These are phyloP conservation scores for Periophthalmus modestus DNA, from an alignment of 2,113 vertebrate genomes.

Conservation along the genomic window DNA sequence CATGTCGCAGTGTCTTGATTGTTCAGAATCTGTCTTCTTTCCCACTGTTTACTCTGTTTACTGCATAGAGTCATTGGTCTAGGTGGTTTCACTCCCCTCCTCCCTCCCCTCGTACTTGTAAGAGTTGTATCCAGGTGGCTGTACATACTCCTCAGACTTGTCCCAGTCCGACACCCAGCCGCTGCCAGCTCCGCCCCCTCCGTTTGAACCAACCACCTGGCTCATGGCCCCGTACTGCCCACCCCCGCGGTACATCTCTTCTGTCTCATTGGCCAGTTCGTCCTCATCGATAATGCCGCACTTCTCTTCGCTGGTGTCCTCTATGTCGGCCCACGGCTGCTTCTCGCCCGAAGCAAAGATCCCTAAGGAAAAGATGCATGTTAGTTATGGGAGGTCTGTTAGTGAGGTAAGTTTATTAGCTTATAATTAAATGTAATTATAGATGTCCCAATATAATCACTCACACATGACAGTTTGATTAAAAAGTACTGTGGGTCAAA, in stretches of 20 bases:
- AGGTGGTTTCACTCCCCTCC: slow-evolving; percentile 77
- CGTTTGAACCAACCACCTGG: slow-evolving; percentile 70
- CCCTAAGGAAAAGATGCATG: slow-evolving; percentile 75
- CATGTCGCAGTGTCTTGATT: slow-evolving; percentile 31
- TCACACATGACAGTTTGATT: no score
- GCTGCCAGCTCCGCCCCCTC: slow-evolving; percentile 57
- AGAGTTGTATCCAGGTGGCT: slow-evolving; percentile 86
- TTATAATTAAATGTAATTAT: no score
- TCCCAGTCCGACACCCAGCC: slow-evolving; percentile 96
- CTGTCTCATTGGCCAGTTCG: slow-evolving; percentile 96
- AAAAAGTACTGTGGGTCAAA: no score
- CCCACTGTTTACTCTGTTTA: slow-evolving; percentile 9
- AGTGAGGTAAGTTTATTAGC: no score
- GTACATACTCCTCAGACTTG: slow-evolving; percentile 95
- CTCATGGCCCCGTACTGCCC: slow-evolving; percentile 94
- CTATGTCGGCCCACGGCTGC: slow-evolving; percentile 94
- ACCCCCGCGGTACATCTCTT: slow-evolving; percentile 87
- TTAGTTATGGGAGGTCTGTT: not conserved
- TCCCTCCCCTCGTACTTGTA: slow-evolving; percentile 81
- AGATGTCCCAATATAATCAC: no score
- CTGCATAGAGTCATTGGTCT: slow-evolving; percentile 31
- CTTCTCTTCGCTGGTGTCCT: slow-evolving; percentile 96
- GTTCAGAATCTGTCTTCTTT: slow-evolving; percentile 43
- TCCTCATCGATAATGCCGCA: slow-evolving; percentile 97
- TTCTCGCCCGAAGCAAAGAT: slow-evolving; percentile 98